phyloP scores from a whole-genome alignment of 2,797 vertebrate genomes.

The Microctenopoma stevenorrisi region DNA sequence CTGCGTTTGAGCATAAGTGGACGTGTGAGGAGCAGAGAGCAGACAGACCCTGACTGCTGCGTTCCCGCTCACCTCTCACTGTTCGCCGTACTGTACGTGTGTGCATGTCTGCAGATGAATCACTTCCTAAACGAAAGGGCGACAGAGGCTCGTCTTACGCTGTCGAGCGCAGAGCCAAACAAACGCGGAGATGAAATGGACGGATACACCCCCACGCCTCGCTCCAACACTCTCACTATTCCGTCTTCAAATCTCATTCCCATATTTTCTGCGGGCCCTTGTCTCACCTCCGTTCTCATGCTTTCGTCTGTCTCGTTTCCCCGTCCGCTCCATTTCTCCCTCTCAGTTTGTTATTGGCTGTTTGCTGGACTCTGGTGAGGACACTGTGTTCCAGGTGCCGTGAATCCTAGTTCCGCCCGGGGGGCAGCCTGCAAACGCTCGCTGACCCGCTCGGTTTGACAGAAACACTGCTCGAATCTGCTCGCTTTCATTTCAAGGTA shows the following conservation, averaged over 20 bases:
- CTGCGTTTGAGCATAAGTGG: conserved; percentile 80
- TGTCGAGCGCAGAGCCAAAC: conserved; percentile 21
- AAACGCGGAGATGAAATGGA: conserved; percentile 38
- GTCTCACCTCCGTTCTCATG: conserved; percentile 40
- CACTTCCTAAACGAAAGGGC: conserved; percentile 43
- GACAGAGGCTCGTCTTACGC: conserved; percentile 32
- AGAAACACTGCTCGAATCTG: conserved; percentile 5
- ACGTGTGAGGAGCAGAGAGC: conserved; percentile 70
- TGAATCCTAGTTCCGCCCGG: conserved; percentile 55
- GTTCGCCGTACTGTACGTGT: not conserved
- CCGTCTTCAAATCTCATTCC: conserved; percentile 61
- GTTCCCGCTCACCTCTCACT: conserved; percentile 34
- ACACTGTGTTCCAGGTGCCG: conserved; percentile 64
- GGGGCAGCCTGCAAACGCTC: conserved; percentile 58
- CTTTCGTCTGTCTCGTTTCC: conserved; percentile 12
- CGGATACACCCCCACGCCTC: conserved; percentile 34
- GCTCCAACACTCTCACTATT: conserved; percentile 29
- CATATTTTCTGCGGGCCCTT: conserved; percentile 29
- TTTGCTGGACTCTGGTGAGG: conserved; percentile 52
- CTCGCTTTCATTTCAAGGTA: not conserved
- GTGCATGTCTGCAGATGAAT: conserved; percentile 27
- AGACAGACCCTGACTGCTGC: conserved; percentile 55
- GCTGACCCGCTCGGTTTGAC: conserved; percentile 66
- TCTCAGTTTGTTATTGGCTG: conserved; percentile 31
- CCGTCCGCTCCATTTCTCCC: conserved; percentile 14